These are phyloP conservation scores for Sebastes itinus DNA, from an alignment of 2,797 vertebrate genomes.

Conservation along the genomic window DNA sequence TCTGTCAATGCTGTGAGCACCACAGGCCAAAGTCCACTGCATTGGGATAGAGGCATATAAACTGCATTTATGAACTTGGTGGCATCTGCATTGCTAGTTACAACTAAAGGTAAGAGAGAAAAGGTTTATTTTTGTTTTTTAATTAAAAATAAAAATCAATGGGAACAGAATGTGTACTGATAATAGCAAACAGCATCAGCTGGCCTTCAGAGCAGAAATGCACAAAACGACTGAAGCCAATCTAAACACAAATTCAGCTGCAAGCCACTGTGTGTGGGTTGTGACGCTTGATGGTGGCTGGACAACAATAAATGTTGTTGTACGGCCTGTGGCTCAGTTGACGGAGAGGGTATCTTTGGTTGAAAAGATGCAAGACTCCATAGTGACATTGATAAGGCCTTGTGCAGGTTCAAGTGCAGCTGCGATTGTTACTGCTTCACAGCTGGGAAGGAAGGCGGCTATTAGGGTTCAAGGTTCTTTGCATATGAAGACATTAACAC, in stretches of 20 bases:
- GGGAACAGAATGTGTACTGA: background rate
- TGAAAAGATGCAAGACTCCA: constrained; percentile 51
- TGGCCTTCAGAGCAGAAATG: background rate
- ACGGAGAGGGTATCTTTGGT: background rate
- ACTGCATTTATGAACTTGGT: background rate
- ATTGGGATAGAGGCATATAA: background rate
- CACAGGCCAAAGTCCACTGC: background rate
- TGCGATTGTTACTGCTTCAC: constrained; percentile 38
- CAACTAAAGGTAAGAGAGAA: background rate
- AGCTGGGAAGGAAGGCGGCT: constrained; percentile 67
- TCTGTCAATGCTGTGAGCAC: background rate
- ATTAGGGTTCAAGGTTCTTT: constrained; percentile 59
- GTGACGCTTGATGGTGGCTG: background rate
- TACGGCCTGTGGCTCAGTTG: background rate
- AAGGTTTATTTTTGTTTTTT: background rate
- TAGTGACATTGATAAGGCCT: constrained; percentile 52
- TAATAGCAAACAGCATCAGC: background rate
- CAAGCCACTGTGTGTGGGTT: constrained; percentile 5
- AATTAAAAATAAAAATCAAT: background rate
- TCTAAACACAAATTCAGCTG: constrained; percentile 43
- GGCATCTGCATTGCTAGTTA: background rate
- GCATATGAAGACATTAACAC: constrained; percentile 65
- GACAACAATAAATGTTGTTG: constrained; percentile 1
- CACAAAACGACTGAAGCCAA: background rate
- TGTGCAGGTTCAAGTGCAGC: constrained; percentile 79